Conservation (phyloP, 2,888 invertebrate species). For the Stenchaetothrips biformis region DNA sequence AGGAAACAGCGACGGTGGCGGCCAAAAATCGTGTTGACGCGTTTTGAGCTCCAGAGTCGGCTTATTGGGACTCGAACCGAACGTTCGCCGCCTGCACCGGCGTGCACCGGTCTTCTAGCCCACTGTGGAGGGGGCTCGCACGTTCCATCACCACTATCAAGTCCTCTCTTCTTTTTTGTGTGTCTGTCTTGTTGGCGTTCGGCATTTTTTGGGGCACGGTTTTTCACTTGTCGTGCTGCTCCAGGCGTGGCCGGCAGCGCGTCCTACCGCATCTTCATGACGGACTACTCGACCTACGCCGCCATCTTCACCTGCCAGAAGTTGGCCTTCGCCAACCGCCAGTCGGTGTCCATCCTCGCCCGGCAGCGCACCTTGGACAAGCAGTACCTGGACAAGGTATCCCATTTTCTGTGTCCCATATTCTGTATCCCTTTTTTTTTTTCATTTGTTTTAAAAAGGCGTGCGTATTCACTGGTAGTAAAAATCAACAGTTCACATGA, state of each 20-base stretch:
- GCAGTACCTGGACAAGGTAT: conserved; percentile 63
- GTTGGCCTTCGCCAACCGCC: conserved; percentile 66
- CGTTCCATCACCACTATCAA: not conserved
- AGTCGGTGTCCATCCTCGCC: conserved; percentile 76
- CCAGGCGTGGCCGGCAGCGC: conserved; percentile 70
- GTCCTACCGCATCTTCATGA: conserved; percentile 65
- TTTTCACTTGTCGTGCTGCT: conserved; percentile 35
- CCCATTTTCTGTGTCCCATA: conserved; percentile 28
- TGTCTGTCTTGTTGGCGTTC: not conserved
- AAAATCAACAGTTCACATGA: too few species aligned
- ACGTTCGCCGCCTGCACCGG: too few species aligned
- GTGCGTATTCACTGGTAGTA: too few species aligned
- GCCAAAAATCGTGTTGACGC: too few species aligned
- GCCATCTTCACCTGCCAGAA: conserved; percentile 76
- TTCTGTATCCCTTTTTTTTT: not conserved
- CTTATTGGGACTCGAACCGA: too few species aligned
- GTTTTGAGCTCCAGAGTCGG: too few species aligned
- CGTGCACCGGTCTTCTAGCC: too few species aligned
- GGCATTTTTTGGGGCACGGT: not conserved
- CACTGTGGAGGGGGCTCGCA: too few species aligned
- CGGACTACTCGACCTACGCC: conserved; percentile 70
- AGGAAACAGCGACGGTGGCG: too few species aligned
- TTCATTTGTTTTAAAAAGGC: not conserved
- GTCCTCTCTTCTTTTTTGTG: not conserved
- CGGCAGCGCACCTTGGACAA: conserved; percentile 66